Evolutionary conservation across 1,140 invertebrate species (phyloP).

Genomic region (Vollenhovia emeryi): DNA sequence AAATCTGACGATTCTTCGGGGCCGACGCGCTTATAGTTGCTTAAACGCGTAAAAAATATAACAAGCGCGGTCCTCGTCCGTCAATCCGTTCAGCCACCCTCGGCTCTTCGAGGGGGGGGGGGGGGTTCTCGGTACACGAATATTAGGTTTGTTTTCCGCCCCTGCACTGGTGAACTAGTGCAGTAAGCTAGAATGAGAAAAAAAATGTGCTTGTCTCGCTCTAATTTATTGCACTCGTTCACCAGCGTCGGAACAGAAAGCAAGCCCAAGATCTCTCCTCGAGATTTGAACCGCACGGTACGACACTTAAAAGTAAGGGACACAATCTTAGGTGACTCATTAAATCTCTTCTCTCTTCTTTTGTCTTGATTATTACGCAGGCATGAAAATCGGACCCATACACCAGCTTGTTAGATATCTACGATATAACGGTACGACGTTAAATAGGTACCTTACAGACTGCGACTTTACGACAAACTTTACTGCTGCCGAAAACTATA

Average conservation of each 20-base stretch:
- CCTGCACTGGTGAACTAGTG: no score
- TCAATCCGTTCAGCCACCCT: neutral
- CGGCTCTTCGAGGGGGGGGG: no score
- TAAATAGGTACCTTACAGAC: slow-evolving; percentile 47
- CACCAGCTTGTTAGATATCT: slow-evolving; percentile 82
- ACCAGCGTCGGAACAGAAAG: no score
- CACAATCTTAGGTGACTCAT: neutral
- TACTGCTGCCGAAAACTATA: slow-evolving; percentile 45
- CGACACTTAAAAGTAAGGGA: neutral
- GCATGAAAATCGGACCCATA: slow-evolving; percentile 83
- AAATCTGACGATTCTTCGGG: slow-evolving; percentile 25
- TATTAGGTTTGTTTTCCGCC: no score
- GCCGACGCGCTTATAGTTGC: neutral
- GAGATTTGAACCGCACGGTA: slow-evolving; percentile 2
- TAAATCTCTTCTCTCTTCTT: slow-evolving; percentile 43
- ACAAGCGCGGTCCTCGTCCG: neutral
- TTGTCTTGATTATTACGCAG: slow-evolving; percentile 73
- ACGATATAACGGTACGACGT: slow-evolving; percentile 68
- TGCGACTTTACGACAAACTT: slow-evolving; percentile 40
- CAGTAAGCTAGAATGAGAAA: no score
- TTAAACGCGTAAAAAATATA: slow-evolving; percentile 20
- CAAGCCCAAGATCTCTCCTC: no score
- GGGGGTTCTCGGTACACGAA: neutral
- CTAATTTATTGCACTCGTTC: no score
- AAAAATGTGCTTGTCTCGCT: no score